Evolutionary conservation across 2,113 vertebrate genomes (phyloP).

Genomic region (Ophthalmolycus amberensis): DNA sequence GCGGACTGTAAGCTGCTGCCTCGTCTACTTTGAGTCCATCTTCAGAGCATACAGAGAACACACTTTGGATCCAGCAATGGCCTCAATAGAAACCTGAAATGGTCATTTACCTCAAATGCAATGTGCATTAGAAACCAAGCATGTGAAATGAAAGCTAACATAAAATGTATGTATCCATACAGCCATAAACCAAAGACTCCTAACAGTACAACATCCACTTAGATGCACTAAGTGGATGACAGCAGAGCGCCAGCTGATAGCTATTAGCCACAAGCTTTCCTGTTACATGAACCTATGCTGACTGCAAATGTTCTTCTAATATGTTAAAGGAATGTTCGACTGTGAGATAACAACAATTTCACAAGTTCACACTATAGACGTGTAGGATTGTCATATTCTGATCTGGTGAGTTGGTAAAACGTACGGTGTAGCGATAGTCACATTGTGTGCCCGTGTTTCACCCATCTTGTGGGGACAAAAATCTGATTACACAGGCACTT

Average conservation of each 20-base stretch:
- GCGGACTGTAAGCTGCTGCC: constrained; percentile 19
- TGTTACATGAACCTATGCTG: too few relatives aligned
- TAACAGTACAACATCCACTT: constrained; percentile 25
- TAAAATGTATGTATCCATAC: not conserved
- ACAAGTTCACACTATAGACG: not conserved
- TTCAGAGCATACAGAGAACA: constrained; percentile 1
- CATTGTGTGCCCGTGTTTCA: not conserved
- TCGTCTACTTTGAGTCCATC: constrained; percentile 17
- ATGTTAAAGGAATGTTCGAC: not conserved
- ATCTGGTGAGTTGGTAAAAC: too few relatives aligned
- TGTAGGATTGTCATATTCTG: too few relatives aligned
- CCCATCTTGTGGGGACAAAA: too few relatives aligned
- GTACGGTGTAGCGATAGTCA: too few relatives aligned
- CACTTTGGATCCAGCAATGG: constrained; percentile 3
- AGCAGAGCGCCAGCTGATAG: too few relatives aligned
- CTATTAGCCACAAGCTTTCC: too few relatives aligned
- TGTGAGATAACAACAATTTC: not conserved
- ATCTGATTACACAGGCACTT: not conserved
- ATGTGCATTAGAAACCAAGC: not conserved
- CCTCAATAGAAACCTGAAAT: not conserved
- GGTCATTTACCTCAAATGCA: not conserved
- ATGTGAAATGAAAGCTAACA: not conserved
- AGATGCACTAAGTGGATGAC: not conserved
- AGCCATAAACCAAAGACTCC: not conserved
- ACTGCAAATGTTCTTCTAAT: too few relatives aligned